Base-by-base conservation (phyloP, 2,797 vertebrate genomes). In the Anniella stebbinsi region DNA sequence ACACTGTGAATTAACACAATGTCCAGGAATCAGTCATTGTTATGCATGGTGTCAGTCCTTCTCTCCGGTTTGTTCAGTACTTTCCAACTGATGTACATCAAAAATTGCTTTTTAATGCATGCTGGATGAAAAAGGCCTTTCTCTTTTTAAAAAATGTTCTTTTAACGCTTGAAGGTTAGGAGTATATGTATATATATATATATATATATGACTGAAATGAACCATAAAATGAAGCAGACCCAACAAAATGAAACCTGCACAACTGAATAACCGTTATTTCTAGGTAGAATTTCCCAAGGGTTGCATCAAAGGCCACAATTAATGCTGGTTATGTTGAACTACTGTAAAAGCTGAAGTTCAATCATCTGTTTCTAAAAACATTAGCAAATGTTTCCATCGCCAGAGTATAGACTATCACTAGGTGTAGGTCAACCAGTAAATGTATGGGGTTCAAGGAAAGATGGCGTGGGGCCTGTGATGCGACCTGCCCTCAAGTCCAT, bases 81-180 rank as follows among this genome's bases (percentile, higher is more conserved):
- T 51, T 72, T 77, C 57, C 30, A 67, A 23, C 10, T 41, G 48
- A 67, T 41, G 45, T 1, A 0, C 76, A 88, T 63, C 88, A 67
- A 75, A 45, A 10, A 87, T 87, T 57, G 57, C 6, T 73, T 90
- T 70, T 75, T 54, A 57, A 66, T 90, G 60, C 57, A 38, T 80
- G 36, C 3, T 6, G 1, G 28, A 28, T 51, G 38, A 21, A 38
- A 80, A 81, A 23, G 80, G 1, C 4, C 70, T 80, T 87, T 57
- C 48, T 84, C 67, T 80, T n/a, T 15, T 38, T 17, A 45, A 45
- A n/a, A 0, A 30, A 28, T 13, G 88, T 17, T 36, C 54, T 76
- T 51, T 25, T 17, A 41, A 60, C 57, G 33, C 75, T 66, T 1
- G 66, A 83, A 89, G 82, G n/a, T n/a, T n/a, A n/a, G n/a, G n/a